These are phyloP conservation scores for Gymnocephalus cernua DNA, from an alignment of 2,113 vertebrate genomes.

Conservation along the genomic window DNA sequence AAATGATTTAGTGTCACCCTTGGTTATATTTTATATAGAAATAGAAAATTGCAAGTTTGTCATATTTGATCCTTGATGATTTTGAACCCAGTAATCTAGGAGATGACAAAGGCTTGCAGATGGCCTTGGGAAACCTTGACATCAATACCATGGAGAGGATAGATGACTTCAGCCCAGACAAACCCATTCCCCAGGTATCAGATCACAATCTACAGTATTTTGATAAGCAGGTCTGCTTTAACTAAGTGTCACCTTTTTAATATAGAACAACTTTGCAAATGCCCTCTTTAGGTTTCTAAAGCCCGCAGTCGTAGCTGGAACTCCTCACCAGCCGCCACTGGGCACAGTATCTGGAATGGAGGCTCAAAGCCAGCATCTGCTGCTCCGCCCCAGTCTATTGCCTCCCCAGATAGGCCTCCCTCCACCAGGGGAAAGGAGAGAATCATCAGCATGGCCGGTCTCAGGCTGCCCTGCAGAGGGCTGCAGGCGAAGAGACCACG, in stretches of 20 bases:
- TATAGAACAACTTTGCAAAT: not conserved
- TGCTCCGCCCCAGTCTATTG: not conserved
- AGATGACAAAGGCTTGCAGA: constrained; percentile 89
- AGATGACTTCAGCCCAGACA: constrained; percentile 90
- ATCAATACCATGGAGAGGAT: constrained; percentile 90
- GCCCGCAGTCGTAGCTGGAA: constrained; percentile 87
- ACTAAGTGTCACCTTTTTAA: not conserved
- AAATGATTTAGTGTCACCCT: not conserved
- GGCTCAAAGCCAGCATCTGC: not conserved
- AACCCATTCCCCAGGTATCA: constrained; percentile 72
- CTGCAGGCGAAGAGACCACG: constrained; percentile 86
- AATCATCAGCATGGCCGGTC: constrained; percentile 76
- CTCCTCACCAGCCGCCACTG: constrained; percentile 31
- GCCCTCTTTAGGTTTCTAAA: constrained; percentile 74
- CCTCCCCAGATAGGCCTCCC: constrained; percentile 69
- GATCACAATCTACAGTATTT: not conserved
- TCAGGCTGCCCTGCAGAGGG: constrained; percentile 85
- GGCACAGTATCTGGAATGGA: constrained; percentile 67
- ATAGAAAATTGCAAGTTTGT: not conserved
- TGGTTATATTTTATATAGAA: not conserved
- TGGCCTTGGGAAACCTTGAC: constrained; percentile 95
- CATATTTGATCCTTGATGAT: constrained; percentile 80
- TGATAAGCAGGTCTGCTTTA: not conserved
- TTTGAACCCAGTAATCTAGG: constrained; percentile 86
- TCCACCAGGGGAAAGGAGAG: constrained; percentile 86